Base-by-base conservation (phyloP, 2,888 invertebrate genomes). In the Drosophila nigricruria region DNA sequence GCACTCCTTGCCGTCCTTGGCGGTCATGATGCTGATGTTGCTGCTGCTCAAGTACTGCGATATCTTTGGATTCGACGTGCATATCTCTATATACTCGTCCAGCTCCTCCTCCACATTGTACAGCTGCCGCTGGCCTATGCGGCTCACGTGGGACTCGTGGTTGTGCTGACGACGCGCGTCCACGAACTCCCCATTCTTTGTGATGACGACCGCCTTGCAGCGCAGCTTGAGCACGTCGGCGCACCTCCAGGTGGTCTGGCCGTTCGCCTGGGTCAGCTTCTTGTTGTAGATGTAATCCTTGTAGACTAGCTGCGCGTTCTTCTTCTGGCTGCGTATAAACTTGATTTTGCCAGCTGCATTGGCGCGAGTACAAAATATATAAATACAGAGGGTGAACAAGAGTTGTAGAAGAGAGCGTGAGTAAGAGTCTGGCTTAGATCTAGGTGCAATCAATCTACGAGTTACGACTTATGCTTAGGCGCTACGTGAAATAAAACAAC, bases 241-340 rank as follows among this genome's bases (percentile, higher is more conserved):
- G 68, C 93, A 93, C 5, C 93, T 89, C 93, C 93, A 93, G 25
- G 93, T 93, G 8, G 93, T 93, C 54, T 93, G 93, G 23, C 93
- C 93, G 76, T 93, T 93, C 2, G 92, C 92, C 70, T 93, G 93
- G 0, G 93, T 93, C n/a, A 93, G 80, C 76, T 93, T 93, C 79
- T 93, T 93, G 81, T 93, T 93, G 79, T 92, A 93, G 52, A 93
- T 93, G 70, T 88, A 93, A 30, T 92, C 91, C 50, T 91, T 90
- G 81, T 90, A 92, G 18, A 93, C 93, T 32, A 93, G 85, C 61
- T 93, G 93, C 6, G 93, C 92, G 77, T 93, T 93, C 78, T 93
- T 93, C 88, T 93, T 93, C 69, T 93, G 93, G 76, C 93, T 93
- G 61, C 93, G 90, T 74, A 93, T 93, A 76, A 93, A 93, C 70